Base-by-base conservation (phyloP, 1,140 invertebrate genomes). In the Psix sp. region DNA sequence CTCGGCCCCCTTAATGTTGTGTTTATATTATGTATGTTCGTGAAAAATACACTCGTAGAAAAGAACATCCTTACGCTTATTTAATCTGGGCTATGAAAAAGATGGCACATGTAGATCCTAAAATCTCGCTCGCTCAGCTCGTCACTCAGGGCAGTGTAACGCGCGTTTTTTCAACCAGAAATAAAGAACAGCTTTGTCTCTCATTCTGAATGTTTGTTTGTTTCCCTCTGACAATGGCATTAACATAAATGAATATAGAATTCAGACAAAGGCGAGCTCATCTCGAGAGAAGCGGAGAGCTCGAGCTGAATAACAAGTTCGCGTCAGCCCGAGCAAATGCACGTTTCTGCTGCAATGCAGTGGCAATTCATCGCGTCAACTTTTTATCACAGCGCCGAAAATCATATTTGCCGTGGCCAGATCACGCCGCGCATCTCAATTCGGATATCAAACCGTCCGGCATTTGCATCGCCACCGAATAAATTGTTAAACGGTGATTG, bases 11-110 rank as follows among this genome's bases (percentile, higher is more conserved):
- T 15, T 24, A 1, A n/a, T n/a, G n/a, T n/a, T n/a, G n/a, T n/a
- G n/a, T n/a, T n/a, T n/a, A n/a, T n/a, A n/a, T n/a, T n/a, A n/a
- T 52, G 36, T 49, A n/a, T n/a, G n/a, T 17, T 24, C 48, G 62
- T 72, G 63, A 81, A 82, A 80, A 80, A 79, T 79, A 82, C 68
- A 76, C 77, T 79, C 71, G 66, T 82, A n/a, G n/a, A n/a, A 82
- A 77, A 80, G 80, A 79, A 60, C 56, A 57, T 42, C 48, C 68
- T 76, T 73, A 77, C 68, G 48, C 42, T 74, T 70, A 63, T 36
- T 62, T 71, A 54, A 62, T 71, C 62, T 73, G 68, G 66, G 36
- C 57, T 66, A 62, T n/a, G n/a, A n/a, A n/a, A n/a, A n/a, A n/a
- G n/a, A n/a, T n/a, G n/a, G n/a, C n/a, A n/a, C n/a, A n/a, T n/a